Percentiles rank a stretch among this genome's conserved stretches.
Conservation (phyloP, 2,113 vertebrate species). For the Eurystomus gularis region DNA sequence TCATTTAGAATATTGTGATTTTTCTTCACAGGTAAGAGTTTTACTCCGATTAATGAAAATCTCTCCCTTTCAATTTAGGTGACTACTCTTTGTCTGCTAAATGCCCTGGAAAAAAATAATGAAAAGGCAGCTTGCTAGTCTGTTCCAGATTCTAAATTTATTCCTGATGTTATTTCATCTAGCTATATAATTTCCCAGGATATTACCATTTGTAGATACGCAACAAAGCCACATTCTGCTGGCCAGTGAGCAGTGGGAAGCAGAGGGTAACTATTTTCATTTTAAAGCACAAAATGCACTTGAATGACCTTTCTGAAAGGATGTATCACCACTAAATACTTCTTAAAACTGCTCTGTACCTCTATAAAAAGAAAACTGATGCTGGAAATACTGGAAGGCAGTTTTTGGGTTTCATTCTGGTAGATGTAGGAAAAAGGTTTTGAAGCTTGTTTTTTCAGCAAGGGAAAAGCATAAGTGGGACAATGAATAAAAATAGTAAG, state of each 20-base stretch:
- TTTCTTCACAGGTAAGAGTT: background rate
- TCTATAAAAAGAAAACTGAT: background rate
- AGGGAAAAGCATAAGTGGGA: background rate
- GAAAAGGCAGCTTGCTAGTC: background rate
- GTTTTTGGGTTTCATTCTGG: background rate
- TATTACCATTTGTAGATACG: background rate
- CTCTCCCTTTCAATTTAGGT: background rate
- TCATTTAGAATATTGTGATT: background rate
- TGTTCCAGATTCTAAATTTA: background rate
- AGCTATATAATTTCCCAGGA: background rate
- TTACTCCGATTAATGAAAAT: background rate
- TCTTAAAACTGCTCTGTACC: slow-evolving; percentile 33
- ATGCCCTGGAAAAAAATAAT: background rate
- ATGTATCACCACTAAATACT: background rate
- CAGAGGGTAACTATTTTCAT: background rate
- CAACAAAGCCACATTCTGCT: background rate
- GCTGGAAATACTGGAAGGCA: background rate
- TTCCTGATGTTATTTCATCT: background rate
- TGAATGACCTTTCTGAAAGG: slow-evolving; percentile 4
- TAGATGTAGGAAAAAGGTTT: background rate
- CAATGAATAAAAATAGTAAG: background rate
- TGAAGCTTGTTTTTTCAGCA: background rate
- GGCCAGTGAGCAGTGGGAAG: background rate
- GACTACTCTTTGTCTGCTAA: background rate
- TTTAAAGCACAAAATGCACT: background rate